Percentiles rank a stretch among this genome's conserved stretches.
Evolutionary conservation across 1,140 invertebrate genomes (phyloP).

Genomic region (Ceratoteleas bidentatus): DNA sequence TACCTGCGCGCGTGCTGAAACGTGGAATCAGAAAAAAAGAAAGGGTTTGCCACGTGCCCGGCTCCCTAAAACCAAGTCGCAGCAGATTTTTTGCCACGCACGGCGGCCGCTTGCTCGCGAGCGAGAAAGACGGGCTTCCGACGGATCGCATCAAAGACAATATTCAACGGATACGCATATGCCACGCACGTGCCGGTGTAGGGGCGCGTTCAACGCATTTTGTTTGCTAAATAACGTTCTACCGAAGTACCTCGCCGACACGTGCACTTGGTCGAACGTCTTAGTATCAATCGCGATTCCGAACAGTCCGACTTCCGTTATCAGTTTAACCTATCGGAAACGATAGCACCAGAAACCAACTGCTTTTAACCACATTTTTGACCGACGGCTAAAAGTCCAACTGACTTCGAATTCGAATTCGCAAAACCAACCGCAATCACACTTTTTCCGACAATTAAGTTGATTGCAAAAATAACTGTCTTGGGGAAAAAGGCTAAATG

Average conservation of each 20-base stretch:
- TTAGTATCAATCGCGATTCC: constrained; percentile 14
- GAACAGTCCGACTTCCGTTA: not conserved
- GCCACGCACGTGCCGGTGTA: constrained; percentile 75
- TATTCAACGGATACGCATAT: constrained; percentile 77
- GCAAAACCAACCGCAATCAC: too few relatives aligned
- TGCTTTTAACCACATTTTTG: too few relatives aligned
- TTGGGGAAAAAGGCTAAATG: too few relatives aligned
- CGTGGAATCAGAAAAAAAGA: constrained; percentile 64
- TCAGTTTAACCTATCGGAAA: not conserved
- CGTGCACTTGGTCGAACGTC: constrained; percentile 41
- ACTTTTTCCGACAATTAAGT: too few relatives aligned
- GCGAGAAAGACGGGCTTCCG: constrained; percentile 72
- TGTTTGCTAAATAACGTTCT: constrained; percentile 77
- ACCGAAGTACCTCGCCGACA: constrained; percentile 57
- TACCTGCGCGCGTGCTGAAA: constrained; percentile 76
- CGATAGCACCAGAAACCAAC: too few relatives aligned
- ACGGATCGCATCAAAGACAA: constrained; percentile 80
- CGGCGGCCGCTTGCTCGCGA: constrained; percentile 56
- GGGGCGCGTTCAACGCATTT: constrained; percentile 74
- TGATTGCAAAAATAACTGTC: too few relatives aligned
- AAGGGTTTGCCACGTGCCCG: constrained; percentile 78
- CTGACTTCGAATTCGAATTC: too few relatives aligned
- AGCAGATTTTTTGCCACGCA: constrained; percentile 76
- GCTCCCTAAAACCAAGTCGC: constrained; percentile 78
- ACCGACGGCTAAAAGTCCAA: too few relatives aligned